These are phyloP conservation scores for Kryptolebias ocellatus DNA, from an alignment of 2,797 vertebrate genomes.

Conservation along the genomic window DNA sequence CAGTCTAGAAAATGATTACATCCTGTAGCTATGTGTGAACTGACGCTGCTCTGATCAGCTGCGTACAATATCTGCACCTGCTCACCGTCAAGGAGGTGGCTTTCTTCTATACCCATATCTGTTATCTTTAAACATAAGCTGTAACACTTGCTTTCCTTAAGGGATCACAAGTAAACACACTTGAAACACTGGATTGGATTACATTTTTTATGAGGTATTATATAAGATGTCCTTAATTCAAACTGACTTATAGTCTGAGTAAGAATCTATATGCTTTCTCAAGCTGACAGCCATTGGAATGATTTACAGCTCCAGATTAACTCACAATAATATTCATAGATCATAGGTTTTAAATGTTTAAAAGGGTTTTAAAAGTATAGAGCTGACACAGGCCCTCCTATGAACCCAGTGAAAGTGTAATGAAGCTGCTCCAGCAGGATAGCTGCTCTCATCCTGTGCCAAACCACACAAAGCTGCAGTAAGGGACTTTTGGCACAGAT, in stretches of 20 bases:
- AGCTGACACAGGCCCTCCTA: constrained; percentile 33
- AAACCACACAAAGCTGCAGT: constrained; percentile 37
- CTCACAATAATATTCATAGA: constrained; percentile 31
- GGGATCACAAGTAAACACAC: neutral
- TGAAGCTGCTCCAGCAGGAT: constrained; percentile 42
- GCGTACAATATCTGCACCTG: too few species aligned
- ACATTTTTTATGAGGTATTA: too few species aligned
- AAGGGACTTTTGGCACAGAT: constrained; percentile 50
- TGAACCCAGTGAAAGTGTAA: constrained; percentile 32
- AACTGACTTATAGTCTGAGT: neutral
- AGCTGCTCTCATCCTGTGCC: constrained; percentile 51
- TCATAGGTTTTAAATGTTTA: constrained; percentile 43
- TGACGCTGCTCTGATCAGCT: too few species aligned
- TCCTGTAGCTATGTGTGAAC: too few species aligned
- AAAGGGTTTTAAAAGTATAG: constrained; percentile 35
- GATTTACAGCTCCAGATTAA: constrained; percentile 11
- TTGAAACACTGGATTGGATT: neutral
- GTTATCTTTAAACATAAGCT: too few species aligned
- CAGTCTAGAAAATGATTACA: too few species aligned
- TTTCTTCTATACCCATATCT: too few species aligned
- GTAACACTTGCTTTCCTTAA: too few species aligned
- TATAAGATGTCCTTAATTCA: neutral
- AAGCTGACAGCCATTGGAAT: neutral
- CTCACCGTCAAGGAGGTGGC: too few species aligned
- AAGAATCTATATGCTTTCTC: neutral